These are phyloP conservation scores for Drosophila planitibia DNA, from an alignment of 2,888 invertebrate species.

Conservation along the genomic window DNA sequence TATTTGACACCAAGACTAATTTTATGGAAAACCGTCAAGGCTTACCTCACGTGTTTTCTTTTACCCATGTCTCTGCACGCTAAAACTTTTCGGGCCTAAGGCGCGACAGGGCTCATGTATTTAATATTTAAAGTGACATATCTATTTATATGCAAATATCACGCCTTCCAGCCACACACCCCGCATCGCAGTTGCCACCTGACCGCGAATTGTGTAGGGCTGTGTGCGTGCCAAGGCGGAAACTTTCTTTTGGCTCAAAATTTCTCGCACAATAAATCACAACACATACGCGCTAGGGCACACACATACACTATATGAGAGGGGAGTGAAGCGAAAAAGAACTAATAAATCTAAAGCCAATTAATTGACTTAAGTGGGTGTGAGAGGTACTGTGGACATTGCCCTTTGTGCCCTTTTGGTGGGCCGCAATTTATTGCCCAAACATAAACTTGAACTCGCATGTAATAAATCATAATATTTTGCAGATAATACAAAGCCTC, in stretches of 20 bases:
- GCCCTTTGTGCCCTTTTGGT: constrained; percentile 44
- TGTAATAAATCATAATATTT: constrained; percentile 77
- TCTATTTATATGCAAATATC: constrained; percentile 79
- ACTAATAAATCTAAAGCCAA: constrained; percentile 78
- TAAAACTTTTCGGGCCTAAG: constrained; percentile 9
- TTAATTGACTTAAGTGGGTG: constrained; percentile 78
- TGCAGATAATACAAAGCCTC: constrained; percentile 74
- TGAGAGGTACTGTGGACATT: constrained; percentile 12
- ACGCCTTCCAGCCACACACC: constrained; percentile 27
- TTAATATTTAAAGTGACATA: constrained; percentile 73
- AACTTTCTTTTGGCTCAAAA: constrained; percentile 44
- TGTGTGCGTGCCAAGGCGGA: constrained; percentile 47
- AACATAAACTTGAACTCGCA: constrained; percentile 79
- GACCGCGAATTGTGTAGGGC: constrained; percentile 5
- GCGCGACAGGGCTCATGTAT: constrained; percentile 43
- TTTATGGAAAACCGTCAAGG: constrained; percentile 61
- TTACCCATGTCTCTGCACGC: constrained; percentile 43
- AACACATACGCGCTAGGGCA: constrained; percentile 51
- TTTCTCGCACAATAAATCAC: constrained; percentile 70
- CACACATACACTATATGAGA: not conserved
- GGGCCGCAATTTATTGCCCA: constrained; percentile 62
- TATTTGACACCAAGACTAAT: constrained; percentile 66
- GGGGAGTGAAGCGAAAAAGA: constrained; percentile 35
- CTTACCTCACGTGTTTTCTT: not conserved
- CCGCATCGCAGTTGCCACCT: constrained; percentile 29